These are phyloP conservation scores for Sebastes miniatus DNA, from an alignment of 2,797 vertebrate species.

Conservation along the genomic window DNA sequence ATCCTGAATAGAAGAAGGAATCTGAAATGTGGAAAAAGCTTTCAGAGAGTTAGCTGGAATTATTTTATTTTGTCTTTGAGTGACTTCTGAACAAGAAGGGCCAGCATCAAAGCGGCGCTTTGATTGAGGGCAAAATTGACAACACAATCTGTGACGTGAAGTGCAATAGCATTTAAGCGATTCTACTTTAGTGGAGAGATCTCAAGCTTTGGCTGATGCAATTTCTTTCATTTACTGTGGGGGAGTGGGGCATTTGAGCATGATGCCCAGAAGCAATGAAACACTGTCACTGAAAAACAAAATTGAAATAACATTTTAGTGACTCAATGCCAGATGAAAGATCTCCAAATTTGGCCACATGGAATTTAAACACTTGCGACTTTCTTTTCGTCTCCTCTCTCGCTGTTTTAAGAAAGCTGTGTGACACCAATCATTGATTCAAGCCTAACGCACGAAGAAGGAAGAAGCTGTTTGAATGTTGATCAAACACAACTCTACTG, in stretches of 20 bases:
- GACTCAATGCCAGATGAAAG: constrained; percentile 50
- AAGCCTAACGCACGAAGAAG: constrained; percentile 55
- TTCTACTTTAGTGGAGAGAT: constrained; percentile 26
- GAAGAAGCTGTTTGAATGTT: constrained; percentile 69
- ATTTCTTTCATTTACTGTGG: constrained; percentile 36
- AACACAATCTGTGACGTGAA: constrained; percentile 48
- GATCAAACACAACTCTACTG: constrained; percentile 70
- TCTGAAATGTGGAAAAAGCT: constrained; percentile 34
- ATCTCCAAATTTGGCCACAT: constrained; percentile 53
- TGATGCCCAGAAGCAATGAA: constrained; percentile 38
- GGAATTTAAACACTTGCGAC: constrained; percentile 53
- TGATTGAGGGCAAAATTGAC: constrained; percentile 53
- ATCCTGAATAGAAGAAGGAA: constrained; percentile 6
- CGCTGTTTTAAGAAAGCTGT: constrained; percentile 27
- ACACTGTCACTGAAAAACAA: constrained; percentile 44
- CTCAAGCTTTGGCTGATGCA: constrained; percentile 46
- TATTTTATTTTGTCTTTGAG: constrained; percentile 20
- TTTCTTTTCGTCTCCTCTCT: constrained; percentile 19
- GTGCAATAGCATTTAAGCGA: constrained; percentile 41
- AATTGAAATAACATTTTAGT: constrained; percentile 53
- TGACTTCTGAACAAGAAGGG: constrained; percentile 16
- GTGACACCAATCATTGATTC: constrained; percentile 67
- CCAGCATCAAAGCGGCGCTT: constrained; percentile 31
- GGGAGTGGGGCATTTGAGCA: constrained; percentile 37
- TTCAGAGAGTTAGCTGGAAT: constrained; percentile 3